These are phyloP conservation scores for Poeciliopsis retropinna DNA, from an alignment of 2,113 vertebrate genomes.

Conservation along the genomic window DNA sequence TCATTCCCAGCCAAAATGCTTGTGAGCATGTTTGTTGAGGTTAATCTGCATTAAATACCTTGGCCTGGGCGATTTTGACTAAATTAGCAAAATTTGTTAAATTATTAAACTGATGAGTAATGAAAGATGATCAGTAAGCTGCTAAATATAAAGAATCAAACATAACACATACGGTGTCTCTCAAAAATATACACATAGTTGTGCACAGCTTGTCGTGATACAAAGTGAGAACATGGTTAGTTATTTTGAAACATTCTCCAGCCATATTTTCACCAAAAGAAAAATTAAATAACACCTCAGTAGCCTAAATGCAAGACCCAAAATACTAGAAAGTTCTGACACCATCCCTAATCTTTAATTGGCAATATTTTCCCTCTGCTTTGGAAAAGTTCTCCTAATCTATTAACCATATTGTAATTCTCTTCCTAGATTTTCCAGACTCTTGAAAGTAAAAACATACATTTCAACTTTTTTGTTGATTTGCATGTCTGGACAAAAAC, in stretches of 20 bases:
- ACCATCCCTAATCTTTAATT: too few species aligned
- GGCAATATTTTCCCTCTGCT: too few species aligned
- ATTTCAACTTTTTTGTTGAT: not conserved
- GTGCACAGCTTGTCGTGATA: not conserved
- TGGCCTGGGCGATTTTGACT: not conserved
- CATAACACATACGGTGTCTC: not conserved
- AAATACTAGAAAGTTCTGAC: too few species aligned
- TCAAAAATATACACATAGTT: not conserved
- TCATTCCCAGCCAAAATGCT: constrained; percentile 57
- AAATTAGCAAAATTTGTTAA: not conserved
- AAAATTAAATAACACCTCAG: not conserved
- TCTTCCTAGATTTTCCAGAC: too few species aligned
- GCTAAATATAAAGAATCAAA: not conserved
- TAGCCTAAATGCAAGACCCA: not conserved
- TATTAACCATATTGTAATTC: too few species aligned
- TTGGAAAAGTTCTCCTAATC: too few species aligned
- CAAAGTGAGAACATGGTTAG: not conserved
- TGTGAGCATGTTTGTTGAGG: constrained; percentile 38
- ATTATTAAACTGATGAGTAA: not conserved
- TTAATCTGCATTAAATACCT: constrained; percentile 42
- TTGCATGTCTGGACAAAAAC: not conserved
- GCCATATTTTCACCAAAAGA: too few species aligned
- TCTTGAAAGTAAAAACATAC: too few species aligned
- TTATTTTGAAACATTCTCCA: not conserved
- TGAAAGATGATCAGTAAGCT: not conserved